Base-by-base conservation (phyloP, 2,888 invertebrate genomes). In the Fragum whitleyi region DNA sequence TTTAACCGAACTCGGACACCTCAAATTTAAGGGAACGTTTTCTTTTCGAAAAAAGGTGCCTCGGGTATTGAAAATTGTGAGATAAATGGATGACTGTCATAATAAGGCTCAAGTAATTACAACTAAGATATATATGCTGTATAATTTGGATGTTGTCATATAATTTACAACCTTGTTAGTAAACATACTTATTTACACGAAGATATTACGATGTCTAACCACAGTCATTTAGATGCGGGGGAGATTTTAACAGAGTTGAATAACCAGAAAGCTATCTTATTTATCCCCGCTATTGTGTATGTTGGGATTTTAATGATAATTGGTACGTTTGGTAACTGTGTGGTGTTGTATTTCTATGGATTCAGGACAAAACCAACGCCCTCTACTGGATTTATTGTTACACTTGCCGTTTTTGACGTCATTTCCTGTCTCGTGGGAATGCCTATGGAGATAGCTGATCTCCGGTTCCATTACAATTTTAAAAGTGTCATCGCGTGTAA, bases 361-460 rank as follows among this genome's bases (percentile, higher is more conserved):
- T 79, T 65, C 32, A 84, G 79, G 55, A 79, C 89, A 28, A 86
- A 87, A 39, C 39, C 73, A 9, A 81, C 87, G 7, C 87, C 88
- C 11, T 88, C 89, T 32, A 88, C 88, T 28, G 79, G 86, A 36
- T 89, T 90, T 62, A 88, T 91, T 26, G 69, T 89, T 9, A 85
- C 87, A 28, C 69, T 91, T 21, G 89, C 89, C 0, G 78, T 87
- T 2, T 82, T 89, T 19, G 91, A 91, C 70, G 39, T 90, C 11
- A 62, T 89, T 28, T 86, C 85, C 69, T 91, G 90, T 69, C 29
- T 79, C 0, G 62, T 91, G 0, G 87, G 83, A 14, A 90, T 91
- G 68, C 91, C 91, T 0, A 87, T 87, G 28, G 90, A 91, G 51
- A 89, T 91, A 11, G 81, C 87, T 11, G 90, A 91, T 72, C 82